A percentile compares a stretch with the other conserved stretches of the same genome.
These are phyloP conservation scores for Hylyphantes graminicola DNA, from an alignment of 1,140 invertebrate species.

Conservation along the genomic window DNA sequence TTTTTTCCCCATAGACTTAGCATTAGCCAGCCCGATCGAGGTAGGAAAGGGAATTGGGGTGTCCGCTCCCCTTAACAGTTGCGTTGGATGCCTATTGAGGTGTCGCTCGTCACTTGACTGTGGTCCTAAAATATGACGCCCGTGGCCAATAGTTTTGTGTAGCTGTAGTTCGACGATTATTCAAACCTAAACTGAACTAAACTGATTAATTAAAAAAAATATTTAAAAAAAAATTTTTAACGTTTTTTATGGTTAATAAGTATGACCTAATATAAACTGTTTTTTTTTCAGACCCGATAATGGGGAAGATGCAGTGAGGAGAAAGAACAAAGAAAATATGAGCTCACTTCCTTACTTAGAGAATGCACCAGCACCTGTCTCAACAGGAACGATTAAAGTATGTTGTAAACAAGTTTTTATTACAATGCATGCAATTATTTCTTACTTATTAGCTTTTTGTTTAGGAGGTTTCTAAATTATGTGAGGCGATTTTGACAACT, in stretches of 20 bases:
- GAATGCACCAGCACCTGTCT: not conserved
- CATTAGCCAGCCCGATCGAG: no score
- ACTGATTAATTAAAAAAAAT: not conserved
- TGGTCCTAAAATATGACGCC: not conserved
- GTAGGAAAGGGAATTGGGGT: not conserved
- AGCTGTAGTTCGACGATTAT: not conserved
- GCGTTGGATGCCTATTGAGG: not conserved
- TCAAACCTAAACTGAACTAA: not conserved
- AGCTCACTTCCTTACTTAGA: slow-evolving; percentile 16
- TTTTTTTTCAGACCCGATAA: slow-evolving; percentile 26
- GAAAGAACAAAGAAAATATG: slow-evolving; percentile 38
- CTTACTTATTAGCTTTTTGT: not conserved
- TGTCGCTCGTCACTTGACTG: not conserved
- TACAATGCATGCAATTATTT: not conserved
- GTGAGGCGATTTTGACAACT: not conserved
- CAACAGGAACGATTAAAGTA: slow-evolving; percentile 36
- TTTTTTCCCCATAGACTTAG: no score
- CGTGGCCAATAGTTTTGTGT: not conserved
- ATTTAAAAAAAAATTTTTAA: not conserved
- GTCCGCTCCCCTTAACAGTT: not conserved
- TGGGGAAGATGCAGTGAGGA: slow-evolving; percentile 44
- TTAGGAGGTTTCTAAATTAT: not conserved
- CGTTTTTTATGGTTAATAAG: not conserved
- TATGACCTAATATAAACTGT: not conserved
- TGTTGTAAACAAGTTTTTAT: not conserved